Percentiles rank a stretch among this genome's conserved stretches.
Evolutionary conservation across 1,140 invertebrate species (phyloP).

Genomic region (Planococcus citri): DNA sequence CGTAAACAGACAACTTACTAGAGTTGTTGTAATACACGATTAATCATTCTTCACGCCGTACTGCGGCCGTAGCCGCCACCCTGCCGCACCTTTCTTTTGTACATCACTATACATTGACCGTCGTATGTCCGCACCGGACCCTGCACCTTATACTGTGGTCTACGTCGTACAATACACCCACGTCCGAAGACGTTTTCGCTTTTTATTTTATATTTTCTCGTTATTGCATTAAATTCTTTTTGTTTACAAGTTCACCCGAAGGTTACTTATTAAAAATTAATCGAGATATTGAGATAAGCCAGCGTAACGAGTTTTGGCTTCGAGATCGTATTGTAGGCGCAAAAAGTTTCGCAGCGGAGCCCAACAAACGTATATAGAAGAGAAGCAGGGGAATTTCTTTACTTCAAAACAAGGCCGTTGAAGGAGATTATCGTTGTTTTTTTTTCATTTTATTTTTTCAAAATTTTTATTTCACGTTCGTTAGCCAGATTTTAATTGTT

Average conservation of each 20-base stretch:
- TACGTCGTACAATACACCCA: neutral
- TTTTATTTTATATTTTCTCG: constrained; percentile 2
- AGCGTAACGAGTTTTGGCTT: neutral
- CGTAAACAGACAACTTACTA: neutral
- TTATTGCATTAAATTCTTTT: neutral
- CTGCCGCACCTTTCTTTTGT: no score
- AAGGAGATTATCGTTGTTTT: neutral
- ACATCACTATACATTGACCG: no score
- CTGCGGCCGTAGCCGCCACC: neutral
- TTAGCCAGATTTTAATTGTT: no score
- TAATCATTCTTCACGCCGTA: neutral
- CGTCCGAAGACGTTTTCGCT: neutral
- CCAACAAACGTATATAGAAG: no score
- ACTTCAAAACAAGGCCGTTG: neutral
- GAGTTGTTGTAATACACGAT: constrained; percentile 6
- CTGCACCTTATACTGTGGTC: no score
- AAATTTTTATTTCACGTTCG: no score
- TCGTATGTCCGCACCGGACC: no score
- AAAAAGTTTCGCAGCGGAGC: neutral
- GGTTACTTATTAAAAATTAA: constrained; percentile 4
- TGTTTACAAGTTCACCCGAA: neutral
- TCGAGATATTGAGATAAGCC: neutral
- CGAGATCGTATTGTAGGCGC: neutral
- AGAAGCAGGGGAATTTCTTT: neutral
- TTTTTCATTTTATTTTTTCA: neutral